Base-by-base conservation (phyloP, 2,113 vertebrate genomes). In the Sialia sialis region DNA sequence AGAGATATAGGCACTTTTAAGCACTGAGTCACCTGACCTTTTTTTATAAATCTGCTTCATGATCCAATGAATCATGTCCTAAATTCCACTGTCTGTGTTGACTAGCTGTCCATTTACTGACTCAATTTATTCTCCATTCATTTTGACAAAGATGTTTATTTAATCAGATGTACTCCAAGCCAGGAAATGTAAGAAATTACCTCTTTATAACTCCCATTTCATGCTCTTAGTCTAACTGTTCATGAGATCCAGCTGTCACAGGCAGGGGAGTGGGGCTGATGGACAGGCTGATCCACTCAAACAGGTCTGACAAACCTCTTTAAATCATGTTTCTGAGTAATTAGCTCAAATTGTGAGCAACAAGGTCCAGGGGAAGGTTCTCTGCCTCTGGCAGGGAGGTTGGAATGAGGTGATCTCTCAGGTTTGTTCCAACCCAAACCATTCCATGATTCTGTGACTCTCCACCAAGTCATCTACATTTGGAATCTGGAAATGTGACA, bases 61-160 rank as follows among this genome's bases (percentile, higher is more conserved):
- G 77, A 94, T 74, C 43, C 89, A 89, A 84, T 94, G 91, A 95
- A 89, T 95, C 93, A 87, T 22, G 88, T 84, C 60, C 64, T 72
- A 30, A 81, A 58, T 68, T 84, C 60, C 77, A 19, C 38, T 87
- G 46, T 63, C 81, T 93, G 56, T 83, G 73, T 84, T 87, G 89
- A 91, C 87, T 87, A 77, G 38, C 77, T 94, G 89, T 81, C 91
- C 84, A 63, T 92, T 93, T 95, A 84, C 81, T 94, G 73, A 75
- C 81, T 94, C 56, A 81, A 63, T 93, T 87, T 90, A 64, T 82
- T 68, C 60, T 19, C 36, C 64, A 39, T 90, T 91, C 43, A 1
- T 88, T 94, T 95, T 88, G 79, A 83, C 48, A 70, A 55, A 84
- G 73, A 70, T 78, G 39, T 81, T 95, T 92, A 88, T 93, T 95